Base-by-base conservation (phyloP, 2,797 vertebrate genomes). In the Pseudotriccus pelzelni region DNA sequence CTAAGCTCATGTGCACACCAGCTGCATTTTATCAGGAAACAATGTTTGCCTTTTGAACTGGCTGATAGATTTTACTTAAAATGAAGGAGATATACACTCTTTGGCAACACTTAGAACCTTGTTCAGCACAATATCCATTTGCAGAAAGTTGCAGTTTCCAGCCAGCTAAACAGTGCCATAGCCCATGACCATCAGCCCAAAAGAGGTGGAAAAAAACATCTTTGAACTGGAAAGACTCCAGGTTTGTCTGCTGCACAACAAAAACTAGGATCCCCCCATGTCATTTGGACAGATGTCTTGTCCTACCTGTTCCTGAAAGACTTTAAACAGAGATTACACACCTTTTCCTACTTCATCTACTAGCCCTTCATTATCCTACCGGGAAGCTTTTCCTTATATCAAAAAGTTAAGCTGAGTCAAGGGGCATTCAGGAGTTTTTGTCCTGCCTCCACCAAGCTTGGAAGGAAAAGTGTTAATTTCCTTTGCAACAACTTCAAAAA, bases 1-100 rank as follows among this genome's bases (percentile, higher is more conserved):
- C 87, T 81, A 93, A 94, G 89, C 81, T 94, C 89, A 84, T 94
- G 59, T 96, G 92, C 73, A 75, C 84, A 87, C 72, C 94, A 96
- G 89, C 82, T 97, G 95, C 64, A 75, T 84, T 95, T 93, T 93
- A 87, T 92, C 89, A 89, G 69, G 79, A 79, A 93, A 73, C 60
- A 89, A 47, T 41, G 46, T 92, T 75, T 92, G 87, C 77, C 69
- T 95, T 94, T 95, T 95, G 77, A 96, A 95, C 90, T 3, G 4
- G 24, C 81, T 93, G 60, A 84, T 63, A 79, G 77, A 84, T 94
- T 93, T 94, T 43, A 79, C 75, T 80, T 63, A 70, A 76, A 93
- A 86, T 63, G 23, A 84, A 94, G 34, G 66, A 82, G 67, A 46
- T 53, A 49, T 2, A 73, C 70, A 55, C 93, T 87, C 73, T 94